These are phyloP conservation scores for Tetranychus piercei DNA, from an alignment of 2,888 invertebrate species.

Conservation along the genomic window DNA sequence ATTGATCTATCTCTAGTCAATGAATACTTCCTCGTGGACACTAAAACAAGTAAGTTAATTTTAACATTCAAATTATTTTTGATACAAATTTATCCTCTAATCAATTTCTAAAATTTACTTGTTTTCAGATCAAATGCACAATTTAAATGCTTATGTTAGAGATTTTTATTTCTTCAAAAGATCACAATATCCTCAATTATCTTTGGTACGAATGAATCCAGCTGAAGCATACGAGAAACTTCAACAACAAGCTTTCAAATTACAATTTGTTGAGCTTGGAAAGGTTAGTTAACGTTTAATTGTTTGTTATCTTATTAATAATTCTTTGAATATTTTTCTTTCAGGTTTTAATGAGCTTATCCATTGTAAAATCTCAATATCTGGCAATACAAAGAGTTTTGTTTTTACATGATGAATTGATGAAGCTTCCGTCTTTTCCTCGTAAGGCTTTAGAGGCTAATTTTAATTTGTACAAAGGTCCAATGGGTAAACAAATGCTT, in stretches of 20 bases:
- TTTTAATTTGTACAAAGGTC: constrained; percentile 71
- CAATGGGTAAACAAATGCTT: constrained; percentile 65
- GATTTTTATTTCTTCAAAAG: constrained; percentile 89
- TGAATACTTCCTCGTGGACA: constrained; percentile 87
- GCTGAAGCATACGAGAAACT: constrained; percentile 73
- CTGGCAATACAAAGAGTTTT: constrained; percentile 89
- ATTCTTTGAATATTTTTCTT: neutral
- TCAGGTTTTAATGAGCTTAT: constrained; percentile 34
- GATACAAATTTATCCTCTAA: neutral
- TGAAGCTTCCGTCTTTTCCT: constrained; percentile 94
- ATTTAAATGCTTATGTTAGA: constrained; percentile 79
- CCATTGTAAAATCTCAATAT: constrained; percentile 33
- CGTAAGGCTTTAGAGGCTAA: constrained; percentile 93
- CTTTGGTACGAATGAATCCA: constrained; percentile 75
- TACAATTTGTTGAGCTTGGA: constrained; percentile 91
- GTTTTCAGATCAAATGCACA: constrained; percentile 73
- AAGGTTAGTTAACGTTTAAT: constrained; percentile 40
- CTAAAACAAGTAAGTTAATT: constrained; percentile 68
- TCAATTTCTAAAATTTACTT: neutral
- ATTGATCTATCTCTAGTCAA: constrained; percentile 73
- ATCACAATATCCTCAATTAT: constrained; percentile 91
- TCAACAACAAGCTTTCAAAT: constrained; percentile 68
- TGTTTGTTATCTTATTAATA: neutral
- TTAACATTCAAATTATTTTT: neutral
- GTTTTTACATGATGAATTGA: constrained; percentile 92